Conservation (phyloP, 2,797 vertebrate genomes). For the Poeciliopsis infans region DNA sequence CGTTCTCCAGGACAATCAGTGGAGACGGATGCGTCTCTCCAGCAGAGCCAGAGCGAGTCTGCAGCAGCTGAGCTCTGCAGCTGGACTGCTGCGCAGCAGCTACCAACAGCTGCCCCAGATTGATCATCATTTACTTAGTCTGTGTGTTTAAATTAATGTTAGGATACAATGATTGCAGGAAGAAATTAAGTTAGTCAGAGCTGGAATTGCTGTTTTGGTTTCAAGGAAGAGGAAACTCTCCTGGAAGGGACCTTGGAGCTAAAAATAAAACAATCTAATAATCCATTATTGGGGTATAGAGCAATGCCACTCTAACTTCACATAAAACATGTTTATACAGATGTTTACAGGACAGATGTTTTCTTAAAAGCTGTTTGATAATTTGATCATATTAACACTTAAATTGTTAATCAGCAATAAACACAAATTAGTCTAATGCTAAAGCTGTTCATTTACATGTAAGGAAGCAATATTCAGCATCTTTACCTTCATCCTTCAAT, state of each 20-base stretch:
- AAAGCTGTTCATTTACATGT: not conserved
- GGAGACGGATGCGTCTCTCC: conserved; percentile 24
- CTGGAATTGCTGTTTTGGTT: not conserved
- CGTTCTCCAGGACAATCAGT: conserved; percentile 25
- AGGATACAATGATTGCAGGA: not conserved
- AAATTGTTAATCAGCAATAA: not conserved
- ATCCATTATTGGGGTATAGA: not conserved
- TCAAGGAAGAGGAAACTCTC: not conserved
- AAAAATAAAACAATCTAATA: not conserved
- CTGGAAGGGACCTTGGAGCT: not conserved
- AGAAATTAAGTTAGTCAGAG: not conserved
- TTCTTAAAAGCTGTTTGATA: not conserved
- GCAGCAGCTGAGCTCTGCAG: conserved; percentile 29
- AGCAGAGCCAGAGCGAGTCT: conserved; percentile 11
- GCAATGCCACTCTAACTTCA: not conserved
- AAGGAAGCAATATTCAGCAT: not conserved
- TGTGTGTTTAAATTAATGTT: not conserved
- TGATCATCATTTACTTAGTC: conserved; percentile 11
- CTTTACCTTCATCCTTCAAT: not conserved
- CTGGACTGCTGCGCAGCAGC: conserved; percentile 23
- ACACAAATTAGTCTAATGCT: not conserved
- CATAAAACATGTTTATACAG: not conserved
- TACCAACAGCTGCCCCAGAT: conserved; percentile 30
- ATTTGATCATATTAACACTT: not conserved
- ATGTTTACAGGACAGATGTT: not conserved